These are phyloP conservation scores for Dasypolia templi DNA, from an alignment of 2,888 invertebrate species.

Conservation along the genomic window DNA sequence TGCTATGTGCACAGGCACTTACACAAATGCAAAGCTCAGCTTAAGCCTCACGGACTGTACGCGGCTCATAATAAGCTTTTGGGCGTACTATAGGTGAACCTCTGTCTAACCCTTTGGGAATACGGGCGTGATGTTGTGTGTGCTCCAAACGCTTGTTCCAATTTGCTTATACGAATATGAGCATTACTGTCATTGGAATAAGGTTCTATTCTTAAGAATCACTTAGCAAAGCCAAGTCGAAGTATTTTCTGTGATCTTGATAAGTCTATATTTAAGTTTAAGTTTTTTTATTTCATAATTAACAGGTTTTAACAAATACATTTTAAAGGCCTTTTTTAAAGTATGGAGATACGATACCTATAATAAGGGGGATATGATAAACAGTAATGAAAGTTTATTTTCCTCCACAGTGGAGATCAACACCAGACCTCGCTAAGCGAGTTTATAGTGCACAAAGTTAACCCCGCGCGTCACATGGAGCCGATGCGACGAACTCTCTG, in stretches of 20 bases:
- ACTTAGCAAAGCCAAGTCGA: neutral
- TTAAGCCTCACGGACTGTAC: no score
- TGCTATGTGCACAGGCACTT: no score
- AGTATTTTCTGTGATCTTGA: neutral
- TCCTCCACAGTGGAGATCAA: constrained; percentile 95
- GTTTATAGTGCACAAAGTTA: constrained; percentile 98
- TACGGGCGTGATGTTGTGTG: no score
- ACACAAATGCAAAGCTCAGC: no score
- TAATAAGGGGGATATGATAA: no score
- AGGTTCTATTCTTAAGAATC: neutral
- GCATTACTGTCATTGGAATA: neutral
- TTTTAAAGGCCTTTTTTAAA: no score
- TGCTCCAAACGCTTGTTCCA: neutral
- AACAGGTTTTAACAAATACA: no score
- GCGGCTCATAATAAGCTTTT: neutral
- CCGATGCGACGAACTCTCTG: constrained; percentile 97
- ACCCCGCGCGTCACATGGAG: constrained; percentile 94
- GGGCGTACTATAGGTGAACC: no score
- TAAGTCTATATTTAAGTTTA: no score
- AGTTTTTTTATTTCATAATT: no score
- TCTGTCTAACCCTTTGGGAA: no score
- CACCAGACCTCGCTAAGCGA: constrained; percentile 99
- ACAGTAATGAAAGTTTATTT: neutral
- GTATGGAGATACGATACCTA: no score
- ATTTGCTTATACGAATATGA: neutral